Percentiles rank a stretch among this genome's conserved stretches.
phyloP scores from a whole-genome alignment of 2,888 invertebrate genomes.

The Eristalinus sepulchralis region DNA sequence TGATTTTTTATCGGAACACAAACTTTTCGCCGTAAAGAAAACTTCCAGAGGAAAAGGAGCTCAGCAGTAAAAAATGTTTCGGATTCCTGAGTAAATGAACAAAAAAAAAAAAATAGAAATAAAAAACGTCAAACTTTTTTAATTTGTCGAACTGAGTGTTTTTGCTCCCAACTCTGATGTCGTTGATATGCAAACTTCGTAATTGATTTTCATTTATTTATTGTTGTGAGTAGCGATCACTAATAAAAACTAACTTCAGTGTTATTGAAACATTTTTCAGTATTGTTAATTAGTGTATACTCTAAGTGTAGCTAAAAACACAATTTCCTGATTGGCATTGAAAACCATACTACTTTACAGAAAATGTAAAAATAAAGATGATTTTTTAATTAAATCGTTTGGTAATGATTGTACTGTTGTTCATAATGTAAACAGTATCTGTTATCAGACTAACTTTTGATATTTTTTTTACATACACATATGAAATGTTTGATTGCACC shows the following conservation, averaged over 20 bases:
- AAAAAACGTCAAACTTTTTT: constrained; percentile 64
- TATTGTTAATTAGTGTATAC: constrained; percentile 35
- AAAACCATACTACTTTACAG: too few relatives aligned
- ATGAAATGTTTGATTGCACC: too few relatives aligned
- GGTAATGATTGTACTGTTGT: too few relatives aligned
- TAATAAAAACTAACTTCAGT: constrained; percentile 33
- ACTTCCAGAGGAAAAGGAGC: constrained; percentile 43
- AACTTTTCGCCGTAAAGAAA: constrained; percentile 57
- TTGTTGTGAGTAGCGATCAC: constrained; percentile 47
- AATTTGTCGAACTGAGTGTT: constrained; percentile 65
- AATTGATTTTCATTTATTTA: constrained; percentile 66
- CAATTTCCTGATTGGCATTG: too few relatives aligned
- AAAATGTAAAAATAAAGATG: too few relatives aligned
- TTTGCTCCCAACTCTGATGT: constrained; percentile 47
- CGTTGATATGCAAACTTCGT: constrained; percentile 65
- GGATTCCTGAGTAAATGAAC: constrained; percentile 44
- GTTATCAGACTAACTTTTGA: too few relatives aligned
- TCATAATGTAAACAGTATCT: too few relatives aligned
- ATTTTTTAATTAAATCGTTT: too few relatives aligned
- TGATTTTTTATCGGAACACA: constrained; percentile 48
- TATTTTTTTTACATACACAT: too few relatives aligned
- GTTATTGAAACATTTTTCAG: constrained; percentile 25
- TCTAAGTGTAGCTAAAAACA: constrained; percentile 10
- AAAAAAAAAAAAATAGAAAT: constrained; percentile 7
- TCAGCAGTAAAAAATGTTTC: constrained; percentile 53